phyloP scores from a whole-genome alignment of 2,113 vertebrate species.

The Misgurnus anguillicaudatus region DNA sequence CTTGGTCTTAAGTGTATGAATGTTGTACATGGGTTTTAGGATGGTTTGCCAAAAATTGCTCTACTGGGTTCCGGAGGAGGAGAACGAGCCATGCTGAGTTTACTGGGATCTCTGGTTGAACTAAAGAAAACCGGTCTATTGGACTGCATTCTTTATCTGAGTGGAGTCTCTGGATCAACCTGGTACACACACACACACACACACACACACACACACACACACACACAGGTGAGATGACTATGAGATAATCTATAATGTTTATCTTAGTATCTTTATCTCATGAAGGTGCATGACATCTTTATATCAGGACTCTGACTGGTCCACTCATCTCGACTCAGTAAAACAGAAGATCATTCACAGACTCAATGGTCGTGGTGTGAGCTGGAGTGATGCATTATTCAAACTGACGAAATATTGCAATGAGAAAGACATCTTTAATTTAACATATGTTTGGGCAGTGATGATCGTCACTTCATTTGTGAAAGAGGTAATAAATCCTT shows the following conservation, averaged over 20 bases:
- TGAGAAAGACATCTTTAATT: slow-evolving; percentile 9
- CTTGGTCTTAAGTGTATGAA: no score
- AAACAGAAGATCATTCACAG: slow-evolving; percentile 1
- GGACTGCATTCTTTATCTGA: slow-evolving; percentile 68
- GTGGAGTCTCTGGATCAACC: slow-evolving; percentile 71
- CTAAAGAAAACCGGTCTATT: slow-evolving; percentile 61
- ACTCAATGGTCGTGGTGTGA: not conserved
- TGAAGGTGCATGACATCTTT: slow-evolving; percentile 38
- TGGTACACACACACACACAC: slow-evolving; percentile 55
- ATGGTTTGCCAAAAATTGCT: slow-evolving; percentile 47
- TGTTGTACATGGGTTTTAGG: not conserved
- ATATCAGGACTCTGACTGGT: slow-evolving; percentile 24
- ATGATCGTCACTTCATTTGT: not conserved
- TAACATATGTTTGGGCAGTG: slow-evolving; percentile 20
- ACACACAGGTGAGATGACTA: not conserved
- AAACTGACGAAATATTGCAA: not conserved
- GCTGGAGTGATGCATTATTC: not conserved
- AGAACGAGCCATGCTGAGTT: not conserved
- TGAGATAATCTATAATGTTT: no score
- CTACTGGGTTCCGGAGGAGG: no score
- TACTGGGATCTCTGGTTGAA: slow-evolving; percentile 64
- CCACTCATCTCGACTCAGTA: not conserved
- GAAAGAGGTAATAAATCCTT: slow-evolving; percentile 11
- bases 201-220: not conserved
- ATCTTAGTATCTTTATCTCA: not conserved